Evolutionary conservation across 2,797 vertebrate genomes (phyloP).

Genomic region (Myotis vivesi): DNA sequence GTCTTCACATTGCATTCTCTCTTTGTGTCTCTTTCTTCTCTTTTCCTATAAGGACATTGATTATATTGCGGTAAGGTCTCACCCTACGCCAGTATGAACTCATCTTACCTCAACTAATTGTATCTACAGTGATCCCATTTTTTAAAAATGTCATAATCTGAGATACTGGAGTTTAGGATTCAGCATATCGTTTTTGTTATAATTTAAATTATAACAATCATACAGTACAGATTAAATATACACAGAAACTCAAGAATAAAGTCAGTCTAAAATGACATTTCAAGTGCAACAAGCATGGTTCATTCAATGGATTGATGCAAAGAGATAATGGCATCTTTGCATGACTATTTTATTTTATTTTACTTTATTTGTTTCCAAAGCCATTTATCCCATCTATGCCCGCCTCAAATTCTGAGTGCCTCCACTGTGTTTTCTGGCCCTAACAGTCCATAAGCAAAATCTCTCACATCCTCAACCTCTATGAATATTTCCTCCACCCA

Average conservation of each 20-base stretch:
- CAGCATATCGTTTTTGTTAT: neutral
- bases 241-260: neutral
- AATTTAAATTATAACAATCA: neutral
- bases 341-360: neutral
- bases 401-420: neutral
- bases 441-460: neutral
- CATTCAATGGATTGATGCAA: neutral
- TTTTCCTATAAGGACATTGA: neutral
- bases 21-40: neutral
- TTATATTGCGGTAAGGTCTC: neutral
- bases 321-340: neutral
- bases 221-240: neutral
- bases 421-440: neutral
- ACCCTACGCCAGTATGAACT: neutral
- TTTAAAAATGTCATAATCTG: neutral
- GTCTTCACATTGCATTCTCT: neutral
- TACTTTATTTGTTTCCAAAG: too few relatives aligned
- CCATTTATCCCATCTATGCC: too few relatives aligned
- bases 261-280: neutral
- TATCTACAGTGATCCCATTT: neutral
- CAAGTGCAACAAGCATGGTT: neutral
- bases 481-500: neutral
- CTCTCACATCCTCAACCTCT: neutral
- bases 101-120: neutral
- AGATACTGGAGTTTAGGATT: neutral